A percentile compares a stretch with the other conserved stretches of the same genome.
Evolutionary conservation across 2,888 invertebrate genomes (phyloP).

Genomic region (Andrena fulva): DNA sequence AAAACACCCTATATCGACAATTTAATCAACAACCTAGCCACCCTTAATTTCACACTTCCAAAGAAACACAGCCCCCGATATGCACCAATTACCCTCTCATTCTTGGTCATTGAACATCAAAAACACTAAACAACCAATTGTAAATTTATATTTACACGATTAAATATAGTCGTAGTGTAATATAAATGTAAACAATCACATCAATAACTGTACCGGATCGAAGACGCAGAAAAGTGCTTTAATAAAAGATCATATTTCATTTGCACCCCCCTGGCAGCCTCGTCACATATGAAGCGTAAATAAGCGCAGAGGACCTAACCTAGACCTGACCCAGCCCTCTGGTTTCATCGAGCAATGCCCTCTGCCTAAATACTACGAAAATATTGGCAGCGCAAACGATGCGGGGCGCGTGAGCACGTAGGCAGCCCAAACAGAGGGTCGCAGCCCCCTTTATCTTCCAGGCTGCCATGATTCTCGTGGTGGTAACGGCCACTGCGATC

Average conservation of each 20-base stretch:
- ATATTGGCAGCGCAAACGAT: conserved; percentile 29
- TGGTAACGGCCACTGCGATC: conserved; percentile 31
- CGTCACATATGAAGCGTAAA: conserved; percentile 31
- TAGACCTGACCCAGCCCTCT: no score
- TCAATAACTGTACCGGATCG: conserved; percentile 12
- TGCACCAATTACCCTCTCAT: conserved; percentile 2
- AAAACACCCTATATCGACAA: not conserved
- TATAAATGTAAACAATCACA: not conserved
- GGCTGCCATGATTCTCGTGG: conserved; percentile 16
- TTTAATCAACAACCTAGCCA: not conserved
- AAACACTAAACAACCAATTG: not conserved
- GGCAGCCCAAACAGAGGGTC: conserved; percentile 20
- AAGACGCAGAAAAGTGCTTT: not conserved
- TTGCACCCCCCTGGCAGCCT: not conserved
- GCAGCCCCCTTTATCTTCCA: not conserved
- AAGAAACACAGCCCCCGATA: not conserved
- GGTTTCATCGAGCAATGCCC: not conserved
- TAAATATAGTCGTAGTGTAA: no score
- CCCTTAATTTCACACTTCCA: no score
- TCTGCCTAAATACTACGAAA: conserved; percentile 24
- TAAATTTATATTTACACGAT: no score
- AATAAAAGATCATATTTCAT: not conserved
- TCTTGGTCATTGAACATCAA: not conserved
- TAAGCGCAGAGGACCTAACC: conserved; percentile 6
- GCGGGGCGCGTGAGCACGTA: not conserved